Evolutionary conservation across 2,797 vertebrate genomes (phyloP), one percentile per base, ranked within the genome.

Genomic region (Craterocephalus amniculus): DNA sequence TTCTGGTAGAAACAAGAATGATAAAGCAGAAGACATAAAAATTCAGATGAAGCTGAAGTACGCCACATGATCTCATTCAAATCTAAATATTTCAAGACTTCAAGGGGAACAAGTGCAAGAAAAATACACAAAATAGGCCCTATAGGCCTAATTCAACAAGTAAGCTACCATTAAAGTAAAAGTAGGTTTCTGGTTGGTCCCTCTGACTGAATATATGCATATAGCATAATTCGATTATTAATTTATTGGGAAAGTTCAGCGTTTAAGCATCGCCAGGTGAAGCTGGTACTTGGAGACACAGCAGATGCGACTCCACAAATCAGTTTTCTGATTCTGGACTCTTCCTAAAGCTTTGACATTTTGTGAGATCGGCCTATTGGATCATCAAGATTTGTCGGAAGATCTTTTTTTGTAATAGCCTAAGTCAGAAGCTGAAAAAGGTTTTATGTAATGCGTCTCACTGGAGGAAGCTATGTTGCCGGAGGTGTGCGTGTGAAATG

Each of bases 1-100:
- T 70, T 70, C 68, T 58, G 55, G 0, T 61, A 24, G 45, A 81
- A 79, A 81, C 83, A 74, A 76, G 69, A 83, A 16, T 36, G 68
- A 74, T 54, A 1, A 43, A 34, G 20, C 73, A 38, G 22, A 51
- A 51, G 12, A 22, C 14, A 52, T 24, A 2, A 20, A 45, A 45
- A 45, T 22, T 5, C 24, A 54, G 51, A 54, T 16, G 6, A 14
- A 52, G 22, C 13, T 27, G 4, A 13, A 54, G 26, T 29, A 7
- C 27, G 18, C 13, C 26, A 29, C 24, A 14, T 31, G 52, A 55
- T 2, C 22, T 51, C 26, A 8, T 3, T 4, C 14, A 7, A 18
- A 20, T 55, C 6, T 27, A 29, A 29, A 54, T 54, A 54, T 54
- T 54, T 45, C 18, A n/a, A 45, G 43, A 45, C 43, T 45, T 45